phyloP scores from a whole-genome alignment of 1,140 invertebrate species.

The Aphaenogaster floridana region DNA sequence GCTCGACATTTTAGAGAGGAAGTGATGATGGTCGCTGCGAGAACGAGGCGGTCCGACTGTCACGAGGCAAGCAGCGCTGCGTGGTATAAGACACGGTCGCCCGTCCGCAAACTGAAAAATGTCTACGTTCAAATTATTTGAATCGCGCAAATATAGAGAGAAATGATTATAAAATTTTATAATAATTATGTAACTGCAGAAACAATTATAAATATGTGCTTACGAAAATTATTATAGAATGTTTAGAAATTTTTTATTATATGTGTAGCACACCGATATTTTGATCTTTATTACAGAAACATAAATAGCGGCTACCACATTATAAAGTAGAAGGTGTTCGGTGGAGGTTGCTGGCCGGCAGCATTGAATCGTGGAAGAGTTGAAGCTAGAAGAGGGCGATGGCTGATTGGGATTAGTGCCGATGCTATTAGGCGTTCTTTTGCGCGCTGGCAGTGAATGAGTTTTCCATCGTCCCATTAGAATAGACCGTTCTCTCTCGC shows the following conservation, averaged over 20 bases:
- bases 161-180: neutral
- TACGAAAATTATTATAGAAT: constrained; percentile 9
- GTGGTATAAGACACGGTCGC: constrained; percentile 83
- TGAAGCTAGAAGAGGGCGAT: constrained; percentile 86
- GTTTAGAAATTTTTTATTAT: neutral
- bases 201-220: neutral
- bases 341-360: constrained; percentile 84
- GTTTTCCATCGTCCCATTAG: constrained; percentile 95
- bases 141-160: neutral
- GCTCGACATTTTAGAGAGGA: constrained; percentile 89
- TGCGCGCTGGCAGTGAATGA: constrained; percentile 93
- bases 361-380: constrained; percentile 81
- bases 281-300: constrained; percentile 6
- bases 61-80: constrained; percentile 90
- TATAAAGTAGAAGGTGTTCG: constrained; percentile 84
- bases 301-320: constrained; percentile 77
- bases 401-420: constrained; percentile 82
- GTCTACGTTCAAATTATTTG: neutral
- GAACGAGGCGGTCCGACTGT: constrained; percentile 90
- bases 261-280: neutral
- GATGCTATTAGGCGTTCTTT: constrained; percentile 87
- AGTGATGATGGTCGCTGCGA: constrained; percentile 89
- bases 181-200: neutral
- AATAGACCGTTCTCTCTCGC: constrained; percentile 93
- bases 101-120: constrained; percentile 83